A percentile compares a stretch with the other conserved stretches of the same genome.
phyloP scores from a whole-genome alignment of 2,113 vertebrate species.

The Phalacrocorax carbo region DNA sequence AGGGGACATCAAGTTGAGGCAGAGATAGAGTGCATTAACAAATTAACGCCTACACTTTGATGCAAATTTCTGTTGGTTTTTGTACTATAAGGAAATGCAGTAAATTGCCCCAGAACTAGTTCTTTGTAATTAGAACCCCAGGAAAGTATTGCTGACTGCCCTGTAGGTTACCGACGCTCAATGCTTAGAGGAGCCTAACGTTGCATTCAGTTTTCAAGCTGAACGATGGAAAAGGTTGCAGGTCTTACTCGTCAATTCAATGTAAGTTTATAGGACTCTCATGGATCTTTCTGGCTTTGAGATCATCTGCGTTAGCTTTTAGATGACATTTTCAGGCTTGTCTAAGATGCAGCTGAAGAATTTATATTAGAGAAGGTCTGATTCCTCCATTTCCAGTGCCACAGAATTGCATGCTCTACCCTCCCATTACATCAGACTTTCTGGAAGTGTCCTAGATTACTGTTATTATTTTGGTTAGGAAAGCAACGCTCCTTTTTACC shows the following conservation, averaged over 20 bases:
- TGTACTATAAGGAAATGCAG: not conserved
- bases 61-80: not conserved
- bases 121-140: not conserved
- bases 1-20: not conserved
- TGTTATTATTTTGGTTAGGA: conserved; percentile 21
- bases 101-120: not conserved
- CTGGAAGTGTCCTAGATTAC: conserved; percentile 16
- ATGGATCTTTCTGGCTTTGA: not conserved
- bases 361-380: not conserved
- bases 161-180: not conserved
- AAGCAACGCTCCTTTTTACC: not conserved
- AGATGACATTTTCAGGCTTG: not conserved
- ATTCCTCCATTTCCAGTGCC: not conserved
- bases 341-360: not conserved
- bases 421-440: not conserved
- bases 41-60: not conserved
- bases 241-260: not conserved
- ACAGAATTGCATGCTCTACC: not conserved
- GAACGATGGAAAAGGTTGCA: not conserved
- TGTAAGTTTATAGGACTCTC: not conserved
- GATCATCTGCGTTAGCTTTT: not conserved
- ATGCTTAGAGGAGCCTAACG: not conserved
- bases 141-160: not conserved
- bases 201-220: not conserved
- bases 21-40: not conserved